phyloP scores from a whole-genome alignment of 2,113 vertebrate species.

The Cyphomyrus plagiostoma region DNA sequence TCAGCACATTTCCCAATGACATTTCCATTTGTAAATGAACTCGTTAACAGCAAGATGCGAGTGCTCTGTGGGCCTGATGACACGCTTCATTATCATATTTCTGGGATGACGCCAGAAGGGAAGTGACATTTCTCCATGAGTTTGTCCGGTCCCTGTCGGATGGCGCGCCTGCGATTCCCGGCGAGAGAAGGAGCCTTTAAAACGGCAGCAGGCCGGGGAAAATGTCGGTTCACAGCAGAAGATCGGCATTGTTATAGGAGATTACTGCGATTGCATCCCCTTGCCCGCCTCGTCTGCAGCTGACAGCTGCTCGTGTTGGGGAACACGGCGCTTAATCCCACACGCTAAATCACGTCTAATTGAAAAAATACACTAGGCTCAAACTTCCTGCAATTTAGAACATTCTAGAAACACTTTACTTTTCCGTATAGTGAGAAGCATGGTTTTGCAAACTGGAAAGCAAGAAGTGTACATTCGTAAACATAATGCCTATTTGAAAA shows the following conservation, averaged over 20 bases:
- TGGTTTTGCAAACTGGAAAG: neutral
- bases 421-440: neutral
- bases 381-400: neutral
- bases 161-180: neutral
- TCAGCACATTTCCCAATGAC: neutral
- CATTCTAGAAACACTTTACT: neutral
- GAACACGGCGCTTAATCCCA: neutral
- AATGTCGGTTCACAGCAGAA: neutral
- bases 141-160: neutral
- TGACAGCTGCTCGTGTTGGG: constrained; percentile 11
- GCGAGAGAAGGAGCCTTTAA: neutral
- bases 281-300: neutral
- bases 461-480: neutral
- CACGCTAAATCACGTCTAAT: constrained; percentile 1
- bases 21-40: constrained; percentile 9
- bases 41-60: neutral
- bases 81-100: neutral
- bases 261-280: neutral
- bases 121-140: neutral
- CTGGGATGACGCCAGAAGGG: neutral
- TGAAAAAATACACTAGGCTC: neutral
- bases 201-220: neutral
- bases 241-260: neutral
- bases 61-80: neutral
- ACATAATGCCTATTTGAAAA: neutral